Conservation (phyloP, 23 tunicate genomes). For the Styela plicata region DNA sequence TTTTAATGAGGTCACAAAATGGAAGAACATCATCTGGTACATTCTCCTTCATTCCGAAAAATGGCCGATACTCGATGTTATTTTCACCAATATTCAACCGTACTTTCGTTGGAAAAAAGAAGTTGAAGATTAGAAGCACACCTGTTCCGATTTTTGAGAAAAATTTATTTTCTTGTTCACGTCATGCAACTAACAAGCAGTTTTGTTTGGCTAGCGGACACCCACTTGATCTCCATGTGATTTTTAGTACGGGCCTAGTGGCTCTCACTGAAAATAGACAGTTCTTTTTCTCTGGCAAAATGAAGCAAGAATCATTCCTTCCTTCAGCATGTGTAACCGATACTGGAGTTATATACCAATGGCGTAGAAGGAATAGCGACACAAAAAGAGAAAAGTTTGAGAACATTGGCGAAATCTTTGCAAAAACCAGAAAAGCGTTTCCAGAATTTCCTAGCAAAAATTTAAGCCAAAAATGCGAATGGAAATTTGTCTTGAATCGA, state of each 20-base stretch:
- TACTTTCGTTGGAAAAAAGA: not conserved
- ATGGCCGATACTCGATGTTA: not conserved
- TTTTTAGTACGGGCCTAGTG: constrained; percentile 7
- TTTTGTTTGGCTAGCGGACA: constrained; percentile 6
- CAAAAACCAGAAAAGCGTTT: not conserved
- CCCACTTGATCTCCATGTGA: not conserved
- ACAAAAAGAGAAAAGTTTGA: not conserved
- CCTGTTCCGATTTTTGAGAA: not conserved
- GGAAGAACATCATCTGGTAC: not conserved
- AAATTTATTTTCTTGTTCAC: not conserved
- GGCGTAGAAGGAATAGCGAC: not conserved
- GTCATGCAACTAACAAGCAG: not conserved
- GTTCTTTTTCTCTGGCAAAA: constrained; percentile 6
- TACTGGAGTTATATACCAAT: not conserved
- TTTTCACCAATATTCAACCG: constrained; percentile 9
- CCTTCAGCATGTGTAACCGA: constrained; percentile 10
- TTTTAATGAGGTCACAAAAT: not conserved
- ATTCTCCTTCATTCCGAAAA: not conserved
- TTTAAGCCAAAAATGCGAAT: not conserved
- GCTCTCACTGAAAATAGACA: not conserved
- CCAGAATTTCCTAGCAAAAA: not conserved
- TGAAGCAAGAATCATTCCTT: constrained; percentile 6
- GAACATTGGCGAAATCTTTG: constrained; percentile 6
- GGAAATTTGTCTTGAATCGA: constrained; percentile 3
- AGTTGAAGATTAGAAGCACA: not conserved